phyloP scores from a whole-genome alignment of 2,113 vertebrate genomes.

The Ciconia stormi region DNA sequence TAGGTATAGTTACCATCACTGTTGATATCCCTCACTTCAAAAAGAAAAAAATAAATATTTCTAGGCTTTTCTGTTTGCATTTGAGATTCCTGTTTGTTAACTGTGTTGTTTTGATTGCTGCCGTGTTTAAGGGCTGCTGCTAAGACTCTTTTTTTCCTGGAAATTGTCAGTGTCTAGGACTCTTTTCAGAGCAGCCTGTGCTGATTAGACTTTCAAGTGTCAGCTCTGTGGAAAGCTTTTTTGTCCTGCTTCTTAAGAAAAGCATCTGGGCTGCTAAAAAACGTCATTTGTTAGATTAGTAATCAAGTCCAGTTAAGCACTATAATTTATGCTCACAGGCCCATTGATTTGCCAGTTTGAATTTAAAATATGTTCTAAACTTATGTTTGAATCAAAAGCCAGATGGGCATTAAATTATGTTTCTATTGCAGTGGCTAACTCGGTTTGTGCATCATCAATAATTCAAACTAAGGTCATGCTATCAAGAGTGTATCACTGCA shows the following conservation, averaged over 20 bases:
- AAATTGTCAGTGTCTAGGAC: background rate
- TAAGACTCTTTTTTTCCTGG: background rate
- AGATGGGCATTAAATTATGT: background rate
- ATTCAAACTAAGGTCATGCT: background rate
- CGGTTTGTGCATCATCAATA: background rate
- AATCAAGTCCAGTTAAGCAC: background rate
- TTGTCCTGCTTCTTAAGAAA: conserved; percentile 14
- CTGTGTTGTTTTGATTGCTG: background rate
- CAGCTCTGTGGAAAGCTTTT: conserved; percentile 12
- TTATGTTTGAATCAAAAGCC: background rate
- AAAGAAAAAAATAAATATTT: background rate
- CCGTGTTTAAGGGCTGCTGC: background rate
- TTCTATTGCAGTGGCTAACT: background rate
- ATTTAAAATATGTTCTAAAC: background rate
- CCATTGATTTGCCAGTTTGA: background rate
- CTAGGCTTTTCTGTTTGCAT: background rate
- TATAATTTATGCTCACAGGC: background rate
- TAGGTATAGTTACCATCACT: background rate
- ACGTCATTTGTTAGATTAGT: background rate
- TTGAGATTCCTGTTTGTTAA: background rate
- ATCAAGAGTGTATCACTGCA: background rate
- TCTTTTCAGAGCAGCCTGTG: conserved; percentile 12
- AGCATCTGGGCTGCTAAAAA: conserved; percentile 20
- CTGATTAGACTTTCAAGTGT: conserved; percentile 3
- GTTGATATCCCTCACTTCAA: background rate